Conservation (phyloP, 2,888 invertebrate genomes). For the Camptogramma bilineatum region DNA sequence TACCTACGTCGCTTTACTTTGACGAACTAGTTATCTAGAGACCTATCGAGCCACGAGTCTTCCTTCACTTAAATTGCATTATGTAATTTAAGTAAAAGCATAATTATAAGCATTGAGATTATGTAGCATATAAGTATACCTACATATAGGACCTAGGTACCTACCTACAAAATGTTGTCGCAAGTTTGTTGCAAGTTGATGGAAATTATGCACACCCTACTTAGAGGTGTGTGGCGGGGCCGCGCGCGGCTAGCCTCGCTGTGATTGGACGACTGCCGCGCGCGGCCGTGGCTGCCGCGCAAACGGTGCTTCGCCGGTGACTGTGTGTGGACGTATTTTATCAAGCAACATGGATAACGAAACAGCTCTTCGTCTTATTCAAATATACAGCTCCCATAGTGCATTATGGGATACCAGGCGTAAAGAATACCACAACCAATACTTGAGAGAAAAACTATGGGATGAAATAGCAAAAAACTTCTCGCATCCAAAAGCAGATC, state of each 20-base stretch:
- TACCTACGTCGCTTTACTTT: too few relatives aligned
- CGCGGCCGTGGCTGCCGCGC: neutral
- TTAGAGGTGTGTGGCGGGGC: too few relatives aligned
- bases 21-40: too few relatives aligned
- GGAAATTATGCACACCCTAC: too few relatives aligned
- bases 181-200: too few relatives aligned
- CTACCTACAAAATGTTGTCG: too few relatives aligned
- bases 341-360: neutral
- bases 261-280: constrained; percentile 1
- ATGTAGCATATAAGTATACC: too few relatives aligned
- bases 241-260: neutral
- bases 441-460: neutral
- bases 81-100: too few relatives aligned
- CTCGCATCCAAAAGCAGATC: neutral
- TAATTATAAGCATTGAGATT: too few relatives aligned
- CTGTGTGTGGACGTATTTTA: neutral
- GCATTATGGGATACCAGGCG: neutral
- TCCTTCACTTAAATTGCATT: too few relatives aligned
- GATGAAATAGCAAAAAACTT: neutral
- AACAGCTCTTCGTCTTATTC: neutral
- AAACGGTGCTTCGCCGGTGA: neutral
- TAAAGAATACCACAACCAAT: neutral
- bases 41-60: too few relatives aligned
- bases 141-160: too few relatives aligned
- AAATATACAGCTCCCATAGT: neutral